These are phyloP conservation scores for Drosophila neocordata DNA, from an alignment of 1,140 invertebrate genomes.

Conservation along the genomic window DNA sequence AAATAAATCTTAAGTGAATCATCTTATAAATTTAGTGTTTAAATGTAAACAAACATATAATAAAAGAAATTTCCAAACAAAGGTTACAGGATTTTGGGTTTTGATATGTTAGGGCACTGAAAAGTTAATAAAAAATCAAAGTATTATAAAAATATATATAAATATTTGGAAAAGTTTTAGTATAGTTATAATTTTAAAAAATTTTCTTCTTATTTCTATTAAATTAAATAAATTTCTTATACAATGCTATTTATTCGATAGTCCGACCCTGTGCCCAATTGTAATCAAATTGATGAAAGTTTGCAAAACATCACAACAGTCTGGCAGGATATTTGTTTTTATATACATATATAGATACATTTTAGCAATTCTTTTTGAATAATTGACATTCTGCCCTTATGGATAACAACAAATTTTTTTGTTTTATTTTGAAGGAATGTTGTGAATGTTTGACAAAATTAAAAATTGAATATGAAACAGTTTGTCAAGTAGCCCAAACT, in stretches of 20 bases:
- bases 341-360: constrained; percentile 46
- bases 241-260: not conserved
- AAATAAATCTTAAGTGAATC: no score
- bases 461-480: constrained; percentile 5
- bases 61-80: no score
- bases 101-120: no score
- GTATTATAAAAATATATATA: no score
- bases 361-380: constrained; percentile 63
- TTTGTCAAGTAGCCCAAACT: not conserved
- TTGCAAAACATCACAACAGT: not conserved
- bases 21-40: no score
- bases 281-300: constrained; percentile 3
- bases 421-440: constrained; percentile 18
- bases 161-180: no score
- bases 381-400: constrained; percentile 46
- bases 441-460: constrained; percentile 27
- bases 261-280: not conserved
- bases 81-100: no score
- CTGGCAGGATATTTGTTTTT: constrained; percentile 14
- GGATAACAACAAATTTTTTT: constrained; percentile 7
- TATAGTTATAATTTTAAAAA: no score
- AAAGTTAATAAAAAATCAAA: no score
- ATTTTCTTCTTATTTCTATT: no score
- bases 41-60: no score
- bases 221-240: no score